Evolutionary conservation across 2,113 vertebrate species (phyloP).

Genomic region (Miniopterus natalensis): DNA sequence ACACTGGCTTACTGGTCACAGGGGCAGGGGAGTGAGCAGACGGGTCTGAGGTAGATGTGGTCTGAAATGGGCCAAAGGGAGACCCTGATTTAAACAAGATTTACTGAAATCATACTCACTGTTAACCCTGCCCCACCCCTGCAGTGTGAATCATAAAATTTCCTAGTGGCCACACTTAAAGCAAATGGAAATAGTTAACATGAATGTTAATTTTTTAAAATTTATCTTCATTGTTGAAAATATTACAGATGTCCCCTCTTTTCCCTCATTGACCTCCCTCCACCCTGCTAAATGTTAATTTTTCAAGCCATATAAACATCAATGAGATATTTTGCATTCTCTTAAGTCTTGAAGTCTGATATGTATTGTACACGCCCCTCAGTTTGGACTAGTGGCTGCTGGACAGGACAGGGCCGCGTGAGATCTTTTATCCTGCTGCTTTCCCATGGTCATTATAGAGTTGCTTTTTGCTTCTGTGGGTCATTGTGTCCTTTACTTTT

Average conservation of each 20-base stretch:
- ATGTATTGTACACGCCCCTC: background rate
- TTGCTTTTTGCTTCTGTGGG: background rate
- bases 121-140: rapidly evolving
- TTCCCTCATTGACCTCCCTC: no score
- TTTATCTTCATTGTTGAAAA: no score
- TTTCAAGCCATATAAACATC: background rate
- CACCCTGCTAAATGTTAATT: background rate
- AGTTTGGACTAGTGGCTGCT: background rate
- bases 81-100: rapidly evolving
- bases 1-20: background rate
- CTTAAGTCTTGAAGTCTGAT: background rate
- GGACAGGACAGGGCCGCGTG: background rate
- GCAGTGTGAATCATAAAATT: background rate
- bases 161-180: background rate
- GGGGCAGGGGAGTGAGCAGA: background rate
- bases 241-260: no score
- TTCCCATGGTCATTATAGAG: background rate
- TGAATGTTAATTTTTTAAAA: background rate
- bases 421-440: background rate
- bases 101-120: background rate
- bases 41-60: background rate
- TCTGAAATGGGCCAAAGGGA: background rate
- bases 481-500: background rate
- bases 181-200: background rate
- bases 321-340: background rate